These are phyloP conservation scores for Brevimyrus niger DNA, from an alignment of 2,113 vertebrate species.

Conservation along the genomic window DNA sequence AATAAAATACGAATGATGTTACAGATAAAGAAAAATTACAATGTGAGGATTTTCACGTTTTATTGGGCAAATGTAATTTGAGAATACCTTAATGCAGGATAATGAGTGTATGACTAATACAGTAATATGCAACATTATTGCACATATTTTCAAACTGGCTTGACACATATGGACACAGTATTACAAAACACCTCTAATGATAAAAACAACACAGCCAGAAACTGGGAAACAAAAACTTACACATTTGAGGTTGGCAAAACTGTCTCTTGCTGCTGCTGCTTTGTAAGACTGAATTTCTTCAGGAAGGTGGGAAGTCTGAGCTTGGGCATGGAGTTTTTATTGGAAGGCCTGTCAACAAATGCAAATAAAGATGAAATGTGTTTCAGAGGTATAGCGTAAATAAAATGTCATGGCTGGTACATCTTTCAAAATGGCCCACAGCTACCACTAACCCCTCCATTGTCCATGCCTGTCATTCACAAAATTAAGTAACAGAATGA, in stretches of 20 bases:
- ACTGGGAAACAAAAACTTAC: constrained; percentile 40
- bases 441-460: background rate
- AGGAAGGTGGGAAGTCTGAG: constrained; percentile 52
- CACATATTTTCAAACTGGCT: background rate
- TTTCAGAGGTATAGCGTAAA: background rate
- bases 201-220: background rate
- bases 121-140: constrained; percentile 8
- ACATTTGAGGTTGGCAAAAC: constrained; percentile 51
- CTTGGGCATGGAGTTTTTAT: constrained; percentile 33
- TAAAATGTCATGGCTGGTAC: background rate
- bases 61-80: background rate
- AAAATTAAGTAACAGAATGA: background rate
- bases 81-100: background rate
- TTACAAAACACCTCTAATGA: background rate
- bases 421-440: background rate
- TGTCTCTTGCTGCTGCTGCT: constrained; percentile 41
- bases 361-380: background rate
- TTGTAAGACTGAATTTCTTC: constrained; percentile 43
- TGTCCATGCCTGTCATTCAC: background rate
- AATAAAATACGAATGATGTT: background rate
- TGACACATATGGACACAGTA: background rate
- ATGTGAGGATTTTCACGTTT: background rate
- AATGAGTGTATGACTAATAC: background rate
- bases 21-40: background rate
- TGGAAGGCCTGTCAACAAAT: constrained; percentile 33